Evolutionary conservation across 2,888 invertebrate species (phyloP).

Genomic region (Pterostichus madidus): DNA sequence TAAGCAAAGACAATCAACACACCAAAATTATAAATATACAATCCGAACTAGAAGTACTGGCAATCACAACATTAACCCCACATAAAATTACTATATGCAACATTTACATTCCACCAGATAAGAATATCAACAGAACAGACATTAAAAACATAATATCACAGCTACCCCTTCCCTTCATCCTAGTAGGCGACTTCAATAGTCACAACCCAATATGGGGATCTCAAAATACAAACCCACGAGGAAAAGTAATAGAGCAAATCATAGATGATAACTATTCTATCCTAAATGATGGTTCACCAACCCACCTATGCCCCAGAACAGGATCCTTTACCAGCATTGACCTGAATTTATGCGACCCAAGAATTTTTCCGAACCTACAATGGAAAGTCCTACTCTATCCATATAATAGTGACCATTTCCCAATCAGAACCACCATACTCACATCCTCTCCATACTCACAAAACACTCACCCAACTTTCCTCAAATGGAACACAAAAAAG

Average conservation of each 20-base stretch:
- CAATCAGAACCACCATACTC: background rate
- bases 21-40: background rate
- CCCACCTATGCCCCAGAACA: slow-evolving; percentile 17
- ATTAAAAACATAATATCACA: no score
- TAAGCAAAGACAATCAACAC: no score
- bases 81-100: slow-evolving; percentile 27
- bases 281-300: slow-evolving; percentile 3
- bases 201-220: no score
- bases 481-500: no score
- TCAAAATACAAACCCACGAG: no score
- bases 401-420: background rate
- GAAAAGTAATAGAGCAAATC: background rate
- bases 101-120: slow-evolving; percentile 32
- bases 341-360: background rate
- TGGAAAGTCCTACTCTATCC: background rate
- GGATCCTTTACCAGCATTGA: slow-evolving; percentile 15
- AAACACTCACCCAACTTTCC: no score
- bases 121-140: no score
- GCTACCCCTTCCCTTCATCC: no score
- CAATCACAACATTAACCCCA: slow-evolving; percentile 13
- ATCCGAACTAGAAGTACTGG: slow-evolving; percentile 21
- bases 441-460: background rate
- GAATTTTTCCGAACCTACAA: background rate
- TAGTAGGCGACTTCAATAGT: no score
- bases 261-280: background rate